These are phyloP conservation scores for Aphidius colemani DNA, from an alignment of 2,888 invertebrate genomes.

Conservation along the genomic window DNA sequence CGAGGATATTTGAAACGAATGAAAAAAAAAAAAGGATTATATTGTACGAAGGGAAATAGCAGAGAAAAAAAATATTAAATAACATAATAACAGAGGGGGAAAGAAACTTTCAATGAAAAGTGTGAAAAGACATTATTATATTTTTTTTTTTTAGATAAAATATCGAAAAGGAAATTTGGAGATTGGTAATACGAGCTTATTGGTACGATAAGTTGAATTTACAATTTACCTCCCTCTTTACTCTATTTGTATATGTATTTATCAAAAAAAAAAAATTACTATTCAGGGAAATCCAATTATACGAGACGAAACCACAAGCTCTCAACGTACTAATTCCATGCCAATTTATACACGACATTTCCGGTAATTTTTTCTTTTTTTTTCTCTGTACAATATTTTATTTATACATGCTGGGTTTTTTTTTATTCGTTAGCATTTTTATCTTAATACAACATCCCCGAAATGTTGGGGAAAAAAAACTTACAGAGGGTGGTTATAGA, in stretches of 20 bases:
- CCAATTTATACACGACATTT: constrained; percentile 45
- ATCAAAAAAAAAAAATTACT: constrained; percentile 2
- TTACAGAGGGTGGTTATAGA: neutral
- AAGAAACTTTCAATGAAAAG: constrained; percentile 10
- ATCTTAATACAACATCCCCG: neutral
- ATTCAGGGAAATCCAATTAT: constrained; percentile 54
- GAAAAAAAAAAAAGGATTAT: neutral
- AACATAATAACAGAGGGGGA: constrained; percentile 14
- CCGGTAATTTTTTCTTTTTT: constrained; percentile 12
- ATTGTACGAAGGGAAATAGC: neutral
- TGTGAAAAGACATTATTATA: constrained; percentile 21
- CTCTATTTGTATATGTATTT: constrained; percentile 37
- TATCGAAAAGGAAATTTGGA: constrained; percentile 3
- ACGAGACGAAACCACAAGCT: constrained; percentile 54
- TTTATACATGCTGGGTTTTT: constrained; percentile 19
- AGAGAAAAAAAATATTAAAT: constrained; percentile 2
- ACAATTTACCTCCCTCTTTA: constrained; percentile 14
- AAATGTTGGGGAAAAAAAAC: neutral
- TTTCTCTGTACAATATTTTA: constrained; percentile 13
- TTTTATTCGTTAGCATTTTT: no score
- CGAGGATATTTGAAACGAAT: constrained; percentile 14
- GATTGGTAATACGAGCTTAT: constrained; percentile 9
- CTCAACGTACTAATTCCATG: constrained; percentile 49
- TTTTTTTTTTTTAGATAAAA: neutral
- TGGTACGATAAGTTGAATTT: constrained; percentile 1